Evolutionary conservation across 1,140 invertebrate genomes (phyloP).

Genomic region (Drosophila chauvacae): DNA sequence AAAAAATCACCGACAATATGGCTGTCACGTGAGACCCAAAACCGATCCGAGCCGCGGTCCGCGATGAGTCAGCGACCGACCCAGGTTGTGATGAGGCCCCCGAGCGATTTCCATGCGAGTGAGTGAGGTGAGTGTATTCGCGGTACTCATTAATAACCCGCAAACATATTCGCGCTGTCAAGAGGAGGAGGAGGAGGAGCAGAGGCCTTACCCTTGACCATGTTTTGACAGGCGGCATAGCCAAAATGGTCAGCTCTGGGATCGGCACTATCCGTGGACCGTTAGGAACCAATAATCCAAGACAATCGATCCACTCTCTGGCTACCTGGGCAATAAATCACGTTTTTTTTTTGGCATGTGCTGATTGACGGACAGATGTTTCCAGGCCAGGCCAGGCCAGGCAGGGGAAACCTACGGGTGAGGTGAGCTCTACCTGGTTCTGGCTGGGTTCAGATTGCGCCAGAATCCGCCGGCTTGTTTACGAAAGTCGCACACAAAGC

Average conservation of each 20-base stretch:
- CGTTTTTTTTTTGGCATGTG: conserved; percentile 31
- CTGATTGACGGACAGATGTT: conserved; percentile 71
- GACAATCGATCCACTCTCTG: conserved; percentile 15
- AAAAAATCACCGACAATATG: conserved; percentile 49
- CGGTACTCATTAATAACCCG: conserved; percentile 30
- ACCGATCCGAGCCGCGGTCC: conserved; percentile 4
- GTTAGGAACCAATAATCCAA: conserved; percentile 45
- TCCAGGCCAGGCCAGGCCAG: background rate
- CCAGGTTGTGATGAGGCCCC: conserved; percentile 21
- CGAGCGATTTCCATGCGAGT: conserved; percentile 16
- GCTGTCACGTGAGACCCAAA: conserved; percentile 50
- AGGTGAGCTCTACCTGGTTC: conserved; percentile 36
- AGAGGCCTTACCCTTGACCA: conserved; percentile 63
- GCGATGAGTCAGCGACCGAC: conserved; percentile 38
- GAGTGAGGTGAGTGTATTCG: conserved; percentile 27
- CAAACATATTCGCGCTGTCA: conserved; percentile 32
- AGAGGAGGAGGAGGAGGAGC: conserved; percentile 1
- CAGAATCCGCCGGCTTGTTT: conserved; percentile 50
- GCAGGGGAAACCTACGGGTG: conserved; percentile 2
- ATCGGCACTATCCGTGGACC: conserved; percentile 10
- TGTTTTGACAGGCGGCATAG: conserved; percentile 58
- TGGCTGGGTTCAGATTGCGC: conserved; percentile 48
- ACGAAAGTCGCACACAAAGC: conserved; percentile 33
- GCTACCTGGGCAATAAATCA: conserved; percentile 65
- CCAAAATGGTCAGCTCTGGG: conserved; percentile 21